A percentile compares a stretch with the other conserved stretches of the same genome.
Conservation (phyloP, 2,113 vertebrate genomes). For the Polypterus senegalus region DNA sequence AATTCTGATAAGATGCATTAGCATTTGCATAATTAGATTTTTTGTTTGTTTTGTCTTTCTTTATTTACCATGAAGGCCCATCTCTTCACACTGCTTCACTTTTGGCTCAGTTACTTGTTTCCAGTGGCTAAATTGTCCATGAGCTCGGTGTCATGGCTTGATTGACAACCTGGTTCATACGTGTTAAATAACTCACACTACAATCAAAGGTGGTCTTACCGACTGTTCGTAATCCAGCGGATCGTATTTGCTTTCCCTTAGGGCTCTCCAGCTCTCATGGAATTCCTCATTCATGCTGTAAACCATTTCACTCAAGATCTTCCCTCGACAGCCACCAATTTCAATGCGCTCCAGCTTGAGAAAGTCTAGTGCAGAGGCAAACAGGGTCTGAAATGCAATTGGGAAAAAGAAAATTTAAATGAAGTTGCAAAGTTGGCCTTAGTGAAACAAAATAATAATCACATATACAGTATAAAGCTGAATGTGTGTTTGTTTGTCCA, state of each 20-base stretch:
- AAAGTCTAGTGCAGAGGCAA: slow-evolving; percentile 50
- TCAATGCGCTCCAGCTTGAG: slow-evolving; percentile 53
- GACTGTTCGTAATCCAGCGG: slow-evolving; percentile 43
- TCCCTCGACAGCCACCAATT: slow-evolving; percentile 40
- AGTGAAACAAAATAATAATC: neutral
- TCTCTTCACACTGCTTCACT: too few relatives aligned
- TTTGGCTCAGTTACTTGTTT: too few relatives aligned
- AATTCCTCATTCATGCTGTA: slow-evolving; percentile 47
- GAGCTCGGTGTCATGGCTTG: too few relatives aligned
- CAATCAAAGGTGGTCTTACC: slow-evolving; percentile 19
- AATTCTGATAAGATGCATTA: too few relatives aligned
- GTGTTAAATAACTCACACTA: too few relatives aligned
- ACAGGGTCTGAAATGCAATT: slow-evolving; percentile 42
- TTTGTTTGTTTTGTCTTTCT: too few relatives aligned
- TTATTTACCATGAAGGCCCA: too few relatives aligned
- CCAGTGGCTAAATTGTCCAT: too few relatives aligned
- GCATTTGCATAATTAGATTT: too few relatives aligned
- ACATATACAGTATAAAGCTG: neutral
- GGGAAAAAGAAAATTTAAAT: neutral
- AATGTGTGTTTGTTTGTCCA: too few relatives aligned
- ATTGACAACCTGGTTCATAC: too few relatives aligned
- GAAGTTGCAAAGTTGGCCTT: neutral
- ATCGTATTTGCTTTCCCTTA: slow-evolving; percentile 54
- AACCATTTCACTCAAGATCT: slow-evolving; percentile 44
- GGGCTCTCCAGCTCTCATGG: slow-evolving; percentile 42